A percentile compares a stretch with the other conserved stretches of the same genome.
phyloP scores from a whole-genome alignment of 2,888 invertebrate genomes.

The Scelioninae gen. 1 region DNA sequence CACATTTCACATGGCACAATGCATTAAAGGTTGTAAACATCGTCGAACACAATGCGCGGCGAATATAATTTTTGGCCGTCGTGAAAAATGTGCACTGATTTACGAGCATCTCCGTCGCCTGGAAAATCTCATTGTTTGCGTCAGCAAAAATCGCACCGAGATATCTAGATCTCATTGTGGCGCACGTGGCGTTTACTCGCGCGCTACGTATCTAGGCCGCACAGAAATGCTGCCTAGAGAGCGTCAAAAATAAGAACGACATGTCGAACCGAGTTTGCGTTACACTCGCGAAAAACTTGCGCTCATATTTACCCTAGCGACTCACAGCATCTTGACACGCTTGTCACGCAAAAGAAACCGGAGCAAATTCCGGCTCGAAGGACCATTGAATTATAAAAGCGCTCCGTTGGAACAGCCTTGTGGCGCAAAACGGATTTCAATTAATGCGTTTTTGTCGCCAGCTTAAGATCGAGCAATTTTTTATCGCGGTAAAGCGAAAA shows the following conservation, averaged over 20 bases:
- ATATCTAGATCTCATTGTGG: constrained; percentile 49
- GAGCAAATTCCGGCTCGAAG: constrained; percentile 6
- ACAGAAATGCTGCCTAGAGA: constrained; percentile 44
- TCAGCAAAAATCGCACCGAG: constrained; percentile 67
- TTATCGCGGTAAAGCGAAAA: constrained; percentile 1
- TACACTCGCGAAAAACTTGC: constrained; percentile 24
- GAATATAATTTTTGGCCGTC: constrained; percentile 61
- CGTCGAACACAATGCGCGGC: constrained; percentile 46
- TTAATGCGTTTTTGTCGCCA: neutral
- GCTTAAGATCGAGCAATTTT: neutral
- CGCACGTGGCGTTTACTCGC: constrained; percentile 35
- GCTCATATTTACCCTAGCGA: constrained; percentile 37
- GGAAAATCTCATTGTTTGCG: constrained; percentile 61
- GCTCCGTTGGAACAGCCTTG: no score
- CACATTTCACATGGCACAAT: constrained; percentile 50
- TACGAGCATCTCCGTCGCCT: constrained; percentile 60
- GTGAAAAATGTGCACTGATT: constrained; percentile 59
- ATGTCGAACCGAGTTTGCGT: constrained; percentile 37
- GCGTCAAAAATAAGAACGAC: constrained; percentile 27
- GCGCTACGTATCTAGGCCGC: constrained; percentile 48
- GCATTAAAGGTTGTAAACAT: constrained; percentile 59
- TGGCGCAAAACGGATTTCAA: neutral
- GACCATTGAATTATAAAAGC: constrained; percentile 30
- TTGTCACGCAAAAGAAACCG: constrained; percentile 26
- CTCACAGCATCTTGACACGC: constrained; percentile 53